Evolutionary conservation across 2,797 vertebrate species (phyloP), one percentile per base, ranked within the genome.

Genomic region (Notolepis coatsorum): DNA sequence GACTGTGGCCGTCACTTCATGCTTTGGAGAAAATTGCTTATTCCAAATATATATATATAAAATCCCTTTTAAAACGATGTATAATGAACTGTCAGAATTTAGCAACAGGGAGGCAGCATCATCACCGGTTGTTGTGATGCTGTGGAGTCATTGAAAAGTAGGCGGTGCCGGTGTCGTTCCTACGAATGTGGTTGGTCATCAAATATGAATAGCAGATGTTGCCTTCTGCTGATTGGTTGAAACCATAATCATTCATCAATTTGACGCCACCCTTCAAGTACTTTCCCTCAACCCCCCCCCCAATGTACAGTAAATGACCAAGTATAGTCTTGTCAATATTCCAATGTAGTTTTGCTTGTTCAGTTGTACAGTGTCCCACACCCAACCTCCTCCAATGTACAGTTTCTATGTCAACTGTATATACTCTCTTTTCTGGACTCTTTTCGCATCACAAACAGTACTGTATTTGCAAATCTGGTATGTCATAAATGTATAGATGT

Each of bases 151-250:
- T 3, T 4, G 45, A 43, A 28, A 27, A 18, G 30, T 3, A 25
- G 69, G 73, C 56, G 69, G 57, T 0, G 0, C 31, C 15, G 0
- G 5, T 0, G 4, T 31, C 33, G 8, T 4, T 30, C 3, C 3
- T 9, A 0, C 20, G 1, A 20, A 47, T 43, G 15, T 21, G 72
- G 86, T 86, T 90, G 79, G 85, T 21, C 41, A 25, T 0, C 21
- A 61, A 31, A 37, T 2, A 18, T n/a, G 23, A 31, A 1, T 55
- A 23, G 13, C 2, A 1, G 0, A 2, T 0, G 0, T 9, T 18
- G 0, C 7, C 0, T 17, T 2, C 1, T 5, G 0, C 7, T 61
- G 65, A 88, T 91, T 90, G 87, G 88, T 24, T 28, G 8, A 38
- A 0, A 12, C 0, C 2, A 1, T 7, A 17, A 23, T 2, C 10